Conservation (phyloP, 2,113 vertebrate genomes). For the Epinephelus moara region DNA sequence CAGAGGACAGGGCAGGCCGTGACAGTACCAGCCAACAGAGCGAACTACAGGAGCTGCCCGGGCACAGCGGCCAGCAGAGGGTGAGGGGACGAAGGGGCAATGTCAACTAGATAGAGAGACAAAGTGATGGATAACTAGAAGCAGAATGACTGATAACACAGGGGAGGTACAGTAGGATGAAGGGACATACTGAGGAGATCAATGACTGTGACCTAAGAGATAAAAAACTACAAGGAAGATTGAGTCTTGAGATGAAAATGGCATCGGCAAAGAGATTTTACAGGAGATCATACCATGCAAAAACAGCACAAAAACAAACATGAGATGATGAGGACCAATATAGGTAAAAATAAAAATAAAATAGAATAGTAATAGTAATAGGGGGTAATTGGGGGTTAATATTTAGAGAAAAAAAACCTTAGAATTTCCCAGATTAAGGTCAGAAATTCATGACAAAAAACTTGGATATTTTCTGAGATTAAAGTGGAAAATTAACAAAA, state of each 20-base stretch:
- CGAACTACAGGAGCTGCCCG: slow-evolving; percentile 14
- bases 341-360: no score
- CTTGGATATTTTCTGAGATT: no score
- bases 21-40: background rate
- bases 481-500: no score
- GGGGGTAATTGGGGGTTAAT: no score
- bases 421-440: no score
- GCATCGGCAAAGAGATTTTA: no score
- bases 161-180: background rate
- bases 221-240: background rate
- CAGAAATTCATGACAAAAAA: no score
- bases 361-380: no score
- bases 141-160: slow-evolving; percentile 27
- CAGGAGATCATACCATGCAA: no score
- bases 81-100: background rate
- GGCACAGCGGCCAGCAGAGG: slow-evolving; percentile 34
- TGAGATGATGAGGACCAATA: no score
- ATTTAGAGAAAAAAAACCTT: no score
- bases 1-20: background rate
- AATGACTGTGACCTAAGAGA: background rate
- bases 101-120: slow-evolving; percentile 39
- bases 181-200: background rate
- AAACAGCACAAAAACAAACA: no score
- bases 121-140: slow-evolving; percentile 38
- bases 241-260: background rate